phyloP scores from a whole-genome alignment of 2,888 invertebrate genomes.

The Allacma fusca region DNA sequence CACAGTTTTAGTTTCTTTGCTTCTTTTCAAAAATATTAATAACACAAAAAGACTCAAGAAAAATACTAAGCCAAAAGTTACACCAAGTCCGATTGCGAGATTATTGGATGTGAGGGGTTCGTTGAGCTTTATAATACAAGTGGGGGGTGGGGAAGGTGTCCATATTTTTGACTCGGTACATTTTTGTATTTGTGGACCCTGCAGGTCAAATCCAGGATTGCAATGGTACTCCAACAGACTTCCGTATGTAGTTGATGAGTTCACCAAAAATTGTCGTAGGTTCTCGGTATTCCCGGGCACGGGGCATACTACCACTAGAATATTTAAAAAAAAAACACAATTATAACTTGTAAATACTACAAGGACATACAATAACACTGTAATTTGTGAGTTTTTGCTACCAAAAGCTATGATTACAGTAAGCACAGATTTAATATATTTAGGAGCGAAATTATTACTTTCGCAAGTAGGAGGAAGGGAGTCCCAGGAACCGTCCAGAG shows the following conservation, averaged over 20 bases:
- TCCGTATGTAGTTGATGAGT: conserved; percentile 82
- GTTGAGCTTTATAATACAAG: conserved; percentile 52
- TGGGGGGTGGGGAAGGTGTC: conserved; percentile 56
- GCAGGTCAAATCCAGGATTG: conserved; percentile 75
- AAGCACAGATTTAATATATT: too few species aligned
- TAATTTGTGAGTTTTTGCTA: too few species aligned
- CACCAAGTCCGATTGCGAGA: conserved; percentile 53
- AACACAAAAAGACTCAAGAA: conserved; percentile 43
- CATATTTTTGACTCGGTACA: conserved; percentile 58
- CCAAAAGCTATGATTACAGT: too few species aligned
- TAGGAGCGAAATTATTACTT: conserved; percentile 72
- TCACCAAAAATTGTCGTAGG: conserved; percentile 84
- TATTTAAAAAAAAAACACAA: conserved; percentile 1
- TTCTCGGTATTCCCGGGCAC: conserved; percentile 79
- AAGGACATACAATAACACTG: too few species aligned
- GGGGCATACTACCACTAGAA: conserved; percentile 80
- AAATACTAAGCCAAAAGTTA: conserved; percentile 55
- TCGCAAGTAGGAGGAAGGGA: conserved; percentile 80
- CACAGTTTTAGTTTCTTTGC: conserved; percentile 34
- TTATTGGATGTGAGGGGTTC: conserved; percentile 48
- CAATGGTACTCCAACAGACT: conserved; percentile 91
- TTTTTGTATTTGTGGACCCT: conserved; percentile 44
- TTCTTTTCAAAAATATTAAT: conserved; percentile 38
- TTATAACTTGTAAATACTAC: too few species aligned
- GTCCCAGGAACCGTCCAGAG: conserved; percentile 81